Conservation (phyloP, 2,797 vertebrate species). For the Aldrovandia affinis region DNA sequence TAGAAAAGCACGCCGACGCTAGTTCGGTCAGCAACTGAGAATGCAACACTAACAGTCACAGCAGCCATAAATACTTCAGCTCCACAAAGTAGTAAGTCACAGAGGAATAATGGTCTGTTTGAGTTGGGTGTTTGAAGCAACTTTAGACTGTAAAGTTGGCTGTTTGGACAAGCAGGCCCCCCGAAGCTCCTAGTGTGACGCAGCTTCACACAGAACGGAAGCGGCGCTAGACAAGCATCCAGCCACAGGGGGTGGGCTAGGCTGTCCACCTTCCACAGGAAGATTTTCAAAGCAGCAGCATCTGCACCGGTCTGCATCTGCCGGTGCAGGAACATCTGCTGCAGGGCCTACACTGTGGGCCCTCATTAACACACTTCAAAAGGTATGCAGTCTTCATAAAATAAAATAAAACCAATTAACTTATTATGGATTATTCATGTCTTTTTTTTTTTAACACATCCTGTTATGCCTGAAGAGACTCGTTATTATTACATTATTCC, state of each 20-base stretch:
- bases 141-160: background rate
- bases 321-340: conserved; percentile 6
- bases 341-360: background rate
- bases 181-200: background rate
- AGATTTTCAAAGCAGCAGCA: background rate
- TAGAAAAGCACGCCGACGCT: background rate
- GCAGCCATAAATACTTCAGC: background rate
- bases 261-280: background rate
- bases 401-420: background rate
- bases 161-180: background rate
- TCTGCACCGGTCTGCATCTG: background rate
- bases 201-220: background rate
- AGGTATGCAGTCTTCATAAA: background rate
- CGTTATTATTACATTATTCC: background rate
- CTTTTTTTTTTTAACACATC: background rate
- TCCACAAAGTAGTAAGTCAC: background rate
- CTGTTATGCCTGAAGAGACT: background rate
- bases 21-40: background rate
- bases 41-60: background rate
- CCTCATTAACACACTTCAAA: conserved; percentile 13
- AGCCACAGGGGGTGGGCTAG: background rate
- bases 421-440: background rate
- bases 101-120: background rate
- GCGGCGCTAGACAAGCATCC: background rate
- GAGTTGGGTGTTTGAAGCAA: background rate